These are phyloP conservation scores for Euthynnus affinis DNA, from an alignment of 2,797 vertebrate genomes.

Conservation along the genomic window DNA sequence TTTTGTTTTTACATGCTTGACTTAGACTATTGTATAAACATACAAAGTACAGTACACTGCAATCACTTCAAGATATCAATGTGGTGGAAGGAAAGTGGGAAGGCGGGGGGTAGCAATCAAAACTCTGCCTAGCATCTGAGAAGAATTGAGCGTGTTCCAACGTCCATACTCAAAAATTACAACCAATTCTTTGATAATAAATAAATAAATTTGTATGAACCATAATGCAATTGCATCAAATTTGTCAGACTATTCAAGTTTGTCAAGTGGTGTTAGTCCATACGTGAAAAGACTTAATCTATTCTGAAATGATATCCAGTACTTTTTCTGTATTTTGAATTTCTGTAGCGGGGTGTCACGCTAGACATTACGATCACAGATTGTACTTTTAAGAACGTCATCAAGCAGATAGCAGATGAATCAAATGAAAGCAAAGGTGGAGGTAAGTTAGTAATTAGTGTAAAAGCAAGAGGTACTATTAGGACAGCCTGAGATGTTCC, in stretches of 20 bases:
- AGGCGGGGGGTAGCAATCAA: constrained; percentile 41
- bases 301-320: background rate
- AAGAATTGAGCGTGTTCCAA: background rate
- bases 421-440: constrained; percentile 1
- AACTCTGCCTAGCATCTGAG: background rate
- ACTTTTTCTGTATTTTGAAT: background rate
- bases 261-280: background rate
- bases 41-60: constrained; percentile 31
- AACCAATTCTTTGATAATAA: constrained; percentile 14
- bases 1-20: constrained; percentile 24
- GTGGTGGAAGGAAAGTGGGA: constrained; percentile 8
- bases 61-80: constrained; percentile 65
- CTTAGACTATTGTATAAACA: constrained; percentile 40
- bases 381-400: background rate
- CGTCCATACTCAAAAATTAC: constrained; percentile 24
- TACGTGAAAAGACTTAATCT: background rate
- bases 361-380: background rate
- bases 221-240: background rate
- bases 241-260: background rate
- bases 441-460: constrained; percentile 16
- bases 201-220: background rate
- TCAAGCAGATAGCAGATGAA: background rate
- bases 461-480: constrained; percentile 11
- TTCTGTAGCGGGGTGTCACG: background rate
- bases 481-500: background rate